Percentiles rank a stretch among this genome's conserved stretches.
phyloP scores from a whole-genome alignment of 2,888 invertebrate genomes.

The Rotaria magnacalcarata region DNA sequence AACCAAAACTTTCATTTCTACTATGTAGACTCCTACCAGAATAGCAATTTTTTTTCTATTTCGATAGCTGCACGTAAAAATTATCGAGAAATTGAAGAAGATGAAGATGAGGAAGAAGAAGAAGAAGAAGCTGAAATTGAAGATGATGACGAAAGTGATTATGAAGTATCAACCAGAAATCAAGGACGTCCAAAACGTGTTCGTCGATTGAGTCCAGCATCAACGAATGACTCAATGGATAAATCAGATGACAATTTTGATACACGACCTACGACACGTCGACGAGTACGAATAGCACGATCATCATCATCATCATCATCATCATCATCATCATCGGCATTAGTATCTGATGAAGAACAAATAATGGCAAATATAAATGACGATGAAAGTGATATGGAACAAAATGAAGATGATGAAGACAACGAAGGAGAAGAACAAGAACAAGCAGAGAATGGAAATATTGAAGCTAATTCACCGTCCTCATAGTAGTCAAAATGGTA shows the following conservation, averaged over 20 bases:
- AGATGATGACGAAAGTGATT: neutral
- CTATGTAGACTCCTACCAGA: no score
- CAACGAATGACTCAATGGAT: neutral
- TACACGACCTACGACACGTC: neutral
- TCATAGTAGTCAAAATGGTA: neutral
- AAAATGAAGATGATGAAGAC: neutral
- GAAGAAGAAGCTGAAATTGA: neutral
- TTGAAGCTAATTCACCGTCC: neutral
- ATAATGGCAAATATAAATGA: neutral
- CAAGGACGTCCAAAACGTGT: constrained; percentile 17
- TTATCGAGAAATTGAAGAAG: neutral
- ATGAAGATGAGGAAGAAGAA: neutral
- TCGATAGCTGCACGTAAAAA: neutral
- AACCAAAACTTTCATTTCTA: no score
- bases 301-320: neutral
- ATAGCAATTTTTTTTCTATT: no score
- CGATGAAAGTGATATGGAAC: neutral
- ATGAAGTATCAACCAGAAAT: neutral
- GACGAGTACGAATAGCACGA: constrained; percentile 4
- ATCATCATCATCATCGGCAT: neutral
- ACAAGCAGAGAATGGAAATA: neutral
- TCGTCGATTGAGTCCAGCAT: neutral
- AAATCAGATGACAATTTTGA: neutral
- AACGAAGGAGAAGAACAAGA: neutral
- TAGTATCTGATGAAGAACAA: neutral